Evolutionary conservation across 2,888 invertebrate genomes (phyloP).

Genomic region (Polietes domitor): DNA sequence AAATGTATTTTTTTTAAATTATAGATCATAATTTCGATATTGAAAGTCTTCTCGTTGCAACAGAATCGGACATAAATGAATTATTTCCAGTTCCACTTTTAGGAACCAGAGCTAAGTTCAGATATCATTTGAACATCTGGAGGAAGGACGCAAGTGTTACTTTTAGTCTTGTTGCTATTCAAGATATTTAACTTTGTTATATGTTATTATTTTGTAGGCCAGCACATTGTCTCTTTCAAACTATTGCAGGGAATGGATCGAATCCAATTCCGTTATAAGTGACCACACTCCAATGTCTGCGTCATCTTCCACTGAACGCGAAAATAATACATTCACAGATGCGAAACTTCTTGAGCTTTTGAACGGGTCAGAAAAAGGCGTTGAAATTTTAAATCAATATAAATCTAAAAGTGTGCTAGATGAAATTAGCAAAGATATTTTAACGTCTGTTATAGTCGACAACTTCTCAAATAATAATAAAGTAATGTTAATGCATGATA

Average conservation of each 20-base stretch:
- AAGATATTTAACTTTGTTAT: no score
- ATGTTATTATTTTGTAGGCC: no score
- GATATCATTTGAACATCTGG: no score
- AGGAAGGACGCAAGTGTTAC: constrained; percentile 5
- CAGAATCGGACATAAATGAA: constrained; percentile 47
- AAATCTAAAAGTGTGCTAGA: constrained; percentile 19
- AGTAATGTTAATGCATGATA: constrained; percentile 51
- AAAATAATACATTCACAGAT: not conserved
- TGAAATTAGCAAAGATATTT: constrained; percentile 24
- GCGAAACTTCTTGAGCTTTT: constrained; percentile 31
- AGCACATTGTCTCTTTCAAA: no score
- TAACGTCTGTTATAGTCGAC: constrained; percentile 47
- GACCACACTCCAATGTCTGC: not conserved
- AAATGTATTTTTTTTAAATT: constrained; percentile 28
- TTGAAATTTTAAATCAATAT: constrained; percentile 23
- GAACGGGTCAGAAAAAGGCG: constrained; percentile 35
- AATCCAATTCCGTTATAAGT: constrained; percentile 20
- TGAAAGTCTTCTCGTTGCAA: constrained; percentile 1
- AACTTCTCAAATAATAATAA: constrained; percentile 36
- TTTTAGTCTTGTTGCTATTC: constrained; percentile 28
- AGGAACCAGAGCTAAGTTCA: constrained; percentile 43
- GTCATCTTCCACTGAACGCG: constrained; percentile 10
- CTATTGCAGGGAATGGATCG: not conserved
- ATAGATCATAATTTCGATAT: constrained; percentile 16
- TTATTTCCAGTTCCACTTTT: constrained; percentile 31